phyloP scores from a whole-genome alignment of 2,888 invertebrate species.

The Hipparchia sbordonii region DNA sequence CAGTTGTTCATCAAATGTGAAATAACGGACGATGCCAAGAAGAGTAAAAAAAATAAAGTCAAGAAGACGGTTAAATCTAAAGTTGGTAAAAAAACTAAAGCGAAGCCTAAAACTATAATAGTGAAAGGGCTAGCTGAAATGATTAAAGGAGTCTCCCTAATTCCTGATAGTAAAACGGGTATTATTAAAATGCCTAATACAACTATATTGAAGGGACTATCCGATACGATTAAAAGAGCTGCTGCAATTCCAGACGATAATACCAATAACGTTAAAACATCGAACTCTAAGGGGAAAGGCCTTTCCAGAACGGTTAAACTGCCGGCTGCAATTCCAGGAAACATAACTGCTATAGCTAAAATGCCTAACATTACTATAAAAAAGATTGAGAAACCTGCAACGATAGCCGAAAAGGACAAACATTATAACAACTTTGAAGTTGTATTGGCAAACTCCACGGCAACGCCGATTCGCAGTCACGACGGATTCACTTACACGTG shows the following conservation, averaged over 20 bases:
- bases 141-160: slow-evolving; percentile 5
- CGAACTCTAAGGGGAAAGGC: background rate
- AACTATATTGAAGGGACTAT: slow-evolving; percentile 9
- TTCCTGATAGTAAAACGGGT: slow-evolving; percentile 8
- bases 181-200: background rate
- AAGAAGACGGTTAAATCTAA: slow-evolving; percentile 10
- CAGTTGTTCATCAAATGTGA: slow-evolving; percentile 21
- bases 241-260: slow-evolving; percentile 2
- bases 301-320: background rate
- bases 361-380: slow-evolving; percentile 15
- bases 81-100: background rate
- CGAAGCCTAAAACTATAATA: slow-evolving; percentile 1
- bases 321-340: background rate
- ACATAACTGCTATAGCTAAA: background rate
- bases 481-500: slow-evolving; percentile 11
- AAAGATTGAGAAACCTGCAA: slow-evolving; percentile 13
- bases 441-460: background rate
- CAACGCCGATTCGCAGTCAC: slow-evolving; percentile 12
- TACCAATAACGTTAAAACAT: background rate
- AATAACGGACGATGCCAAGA: slow-evolving; percentile 17
- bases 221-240: slow-evolving; percentile 10
- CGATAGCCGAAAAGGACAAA: slow-evolving; percentile 11
- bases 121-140: slow-evolving; percentile 17
- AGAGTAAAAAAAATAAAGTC: slow-evolving; percentile 11
- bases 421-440: slow-evolving; percentile 12